Evolutionary conservation across 92 coral and sea anemone species (phyloP).

Genomic region (Ricordea florida): DNA sequence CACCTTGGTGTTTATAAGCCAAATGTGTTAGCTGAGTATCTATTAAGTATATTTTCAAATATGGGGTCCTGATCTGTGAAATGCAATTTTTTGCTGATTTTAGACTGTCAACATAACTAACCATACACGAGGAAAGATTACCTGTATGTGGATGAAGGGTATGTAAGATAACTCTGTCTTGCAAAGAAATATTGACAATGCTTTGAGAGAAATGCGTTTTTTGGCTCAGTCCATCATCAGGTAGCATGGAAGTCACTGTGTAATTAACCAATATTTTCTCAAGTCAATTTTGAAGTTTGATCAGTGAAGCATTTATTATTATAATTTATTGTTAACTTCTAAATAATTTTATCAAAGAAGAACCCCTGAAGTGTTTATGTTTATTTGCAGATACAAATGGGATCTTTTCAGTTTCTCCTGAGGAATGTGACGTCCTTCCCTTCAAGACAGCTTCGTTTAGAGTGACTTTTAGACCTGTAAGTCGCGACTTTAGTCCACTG

Average conservation of each 20-base stretch:
- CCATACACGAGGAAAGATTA: constrained; percentile 92
- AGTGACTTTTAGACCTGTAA: constrained; percentile 95
- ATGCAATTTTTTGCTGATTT: not conserved
- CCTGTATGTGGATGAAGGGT: constrained; percentile 97
- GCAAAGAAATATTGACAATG: no score
- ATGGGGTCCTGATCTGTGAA: not conserved
- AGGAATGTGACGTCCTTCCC: constrained; percentile 84
- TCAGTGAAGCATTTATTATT: no score
- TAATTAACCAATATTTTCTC: no score
- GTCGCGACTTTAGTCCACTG: constrained; percentile 6
- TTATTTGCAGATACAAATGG: constrained; percentile 71
- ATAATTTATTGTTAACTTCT: no score
- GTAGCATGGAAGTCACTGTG: no score
- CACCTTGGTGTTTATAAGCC: not conserved
- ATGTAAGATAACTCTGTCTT: not conserved
- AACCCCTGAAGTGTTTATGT: not conserved
- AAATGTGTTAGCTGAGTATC: not conserved
- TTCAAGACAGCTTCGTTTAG: constrained; percentile 85
- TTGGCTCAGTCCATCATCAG: no score
- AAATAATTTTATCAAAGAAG: no score
- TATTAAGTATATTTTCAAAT: not conserved
- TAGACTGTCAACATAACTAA: constrained; percentile 96
- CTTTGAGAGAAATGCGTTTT: no score
- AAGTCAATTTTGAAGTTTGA: no score
- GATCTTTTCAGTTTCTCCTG: constrained; percentile 88